phyloP scores from a whole-genome alignment of 2,797 vertebrate genomes.

The Gymnodraco acuticeps region DNA sequence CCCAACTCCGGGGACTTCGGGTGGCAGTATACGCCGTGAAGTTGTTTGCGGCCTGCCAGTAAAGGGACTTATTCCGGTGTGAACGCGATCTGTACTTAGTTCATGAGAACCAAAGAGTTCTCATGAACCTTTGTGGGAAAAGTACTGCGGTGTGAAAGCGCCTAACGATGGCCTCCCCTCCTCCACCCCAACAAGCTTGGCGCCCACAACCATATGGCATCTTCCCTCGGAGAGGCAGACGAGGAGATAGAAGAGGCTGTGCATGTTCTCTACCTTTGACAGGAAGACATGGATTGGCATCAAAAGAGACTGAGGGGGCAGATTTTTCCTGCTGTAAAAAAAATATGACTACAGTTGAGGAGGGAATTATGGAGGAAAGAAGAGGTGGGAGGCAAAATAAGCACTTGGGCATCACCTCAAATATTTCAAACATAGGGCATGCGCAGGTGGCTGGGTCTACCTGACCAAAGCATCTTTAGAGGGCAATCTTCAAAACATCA shows the following conservation, averaged over 20 bases:
- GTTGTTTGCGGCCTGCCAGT: too few relatives aligned
- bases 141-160: too few relatives aligned
- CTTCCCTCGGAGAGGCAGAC: conserved; percentile 35
- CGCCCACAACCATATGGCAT: conserved; percentile 72
- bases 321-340: neutral
- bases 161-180: conserved; percentile 26
- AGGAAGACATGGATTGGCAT: neutral
- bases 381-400: neutral
- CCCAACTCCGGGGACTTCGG: too few relatives aligned
- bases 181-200: conserved; percentile 43
- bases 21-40: too few relatives aligned
- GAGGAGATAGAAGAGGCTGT: neutral
- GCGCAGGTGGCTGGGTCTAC: neutral
- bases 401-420: neutral
- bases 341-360: neutral
- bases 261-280: conserved; percentile 6
- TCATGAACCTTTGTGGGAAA: too few relatives aligned
- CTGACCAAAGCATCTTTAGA: neutral
- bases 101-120: too few relatives aligned
- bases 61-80: too few relatives aligned
- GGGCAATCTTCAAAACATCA: conserved; percentile 23
- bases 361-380: neutral
- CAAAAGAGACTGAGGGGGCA: too few relatives aligned
- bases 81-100: too few relatives aligned
- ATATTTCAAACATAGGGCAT: neutral